phyloP scores from a whole-genome alignment of 2,888 invertebrate genomes.

The Tenthredo notha region DNA sequence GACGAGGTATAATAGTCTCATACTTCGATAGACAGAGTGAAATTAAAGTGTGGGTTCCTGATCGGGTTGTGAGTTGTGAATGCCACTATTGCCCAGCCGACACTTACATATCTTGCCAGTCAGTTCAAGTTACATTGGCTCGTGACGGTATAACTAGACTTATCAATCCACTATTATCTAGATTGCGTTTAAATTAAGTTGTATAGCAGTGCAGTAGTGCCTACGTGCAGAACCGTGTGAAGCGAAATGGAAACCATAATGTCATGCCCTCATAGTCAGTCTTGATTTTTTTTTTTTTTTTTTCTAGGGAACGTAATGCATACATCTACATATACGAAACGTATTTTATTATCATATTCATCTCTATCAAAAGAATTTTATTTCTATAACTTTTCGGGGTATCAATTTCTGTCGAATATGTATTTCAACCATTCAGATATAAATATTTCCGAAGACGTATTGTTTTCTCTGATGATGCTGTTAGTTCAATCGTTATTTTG shows the following conservation, averaged over 20 bases:
- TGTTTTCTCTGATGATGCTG: neutral
- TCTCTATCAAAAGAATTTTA: neutral
- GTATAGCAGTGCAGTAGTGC: constrained; percentile 20
- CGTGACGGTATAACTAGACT: constrained; percentile 31
- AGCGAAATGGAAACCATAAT: constrained; percentile 22
- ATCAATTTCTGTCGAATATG: neutral
- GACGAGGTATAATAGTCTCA: neutral
- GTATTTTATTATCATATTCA: neutral
- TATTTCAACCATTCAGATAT: neutral
- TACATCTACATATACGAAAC: neutral
- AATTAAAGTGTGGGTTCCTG: constrained; percentile 11
- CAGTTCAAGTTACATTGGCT: constrained; percentile 34
- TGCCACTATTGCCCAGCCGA: constrained; percentile 29
- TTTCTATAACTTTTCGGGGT: neutral
- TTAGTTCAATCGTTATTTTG: neutral
- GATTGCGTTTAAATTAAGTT: constrained; percentile 42
- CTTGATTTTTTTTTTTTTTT: neutral
- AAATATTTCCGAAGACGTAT: neutral
- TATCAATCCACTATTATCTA: constrained; percentile 38
- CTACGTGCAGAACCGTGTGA: constrained; percentile 45
- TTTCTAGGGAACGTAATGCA: neutral
- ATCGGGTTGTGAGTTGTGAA: neutral
- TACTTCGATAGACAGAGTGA: neutral
- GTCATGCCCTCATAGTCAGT: neutral
- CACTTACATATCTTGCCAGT: constrained; percentile 21